Evolutionary conservation across 2,797 vertebrate species (phyloP), one percentile per base, ranked within the genome.

Genomic region (Oryzias dopingdopingensis): DNA sequence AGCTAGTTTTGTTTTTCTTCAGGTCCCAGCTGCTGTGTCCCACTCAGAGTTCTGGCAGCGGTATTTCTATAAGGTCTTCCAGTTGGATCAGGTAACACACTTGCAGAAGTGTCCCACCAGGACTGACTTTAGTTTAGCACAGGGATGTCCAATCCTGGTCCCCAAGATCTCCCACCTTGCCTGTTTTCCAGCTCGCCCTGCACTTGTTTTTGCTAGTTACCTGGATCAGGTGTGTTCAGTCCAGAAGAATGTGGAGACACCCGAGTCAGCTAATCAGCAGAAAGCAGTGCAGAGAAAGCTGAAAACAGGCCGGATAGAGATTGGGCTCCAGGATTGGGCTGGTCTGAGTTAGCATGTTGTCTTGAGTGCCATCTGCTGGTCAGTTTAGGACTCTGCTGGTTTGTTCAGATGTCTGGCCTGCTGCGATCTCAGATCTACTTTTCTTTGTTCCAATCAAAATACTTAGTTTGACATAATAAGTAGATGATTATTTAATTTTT

Each of bases 1-100:
- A 14, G n/a, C 1, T 22, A 4, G 1, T 55, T 3, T 1, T 18
- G 6, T 26, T 65, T 24, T 15, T 14, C 40, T 67, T 61, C 22
- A 97, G 96, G 96, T 96, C 17, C 96, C 95, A 15, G 95, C 88
- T 62, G 96, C 97, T 14, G 97, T 99, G 59, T 90, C 96, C 56
- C 97, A 99, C 76, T 88, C 92, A 0, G 97, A 99, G 51, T 99
- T 98, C 79, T 99, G 97, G 97, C 95, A 97, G 79, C 93, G 97
- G 12, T 99, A 99, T 89, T 99, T 99, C 89, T 98, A 97, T 84
- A 98, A 93, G 91, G 88, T 98, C 69, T 93, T 96, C 86, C 93
- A 97, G 69, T 77, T 99, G 84, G 93, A 97, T 76, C 96, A 98
- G 96, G 97, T 96, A 90, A 43, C 0, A 4, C 16, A 3, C 13